Conservation (phyloP, 2,113 vertebrate species). For the Mastomys coucha region DNA sequence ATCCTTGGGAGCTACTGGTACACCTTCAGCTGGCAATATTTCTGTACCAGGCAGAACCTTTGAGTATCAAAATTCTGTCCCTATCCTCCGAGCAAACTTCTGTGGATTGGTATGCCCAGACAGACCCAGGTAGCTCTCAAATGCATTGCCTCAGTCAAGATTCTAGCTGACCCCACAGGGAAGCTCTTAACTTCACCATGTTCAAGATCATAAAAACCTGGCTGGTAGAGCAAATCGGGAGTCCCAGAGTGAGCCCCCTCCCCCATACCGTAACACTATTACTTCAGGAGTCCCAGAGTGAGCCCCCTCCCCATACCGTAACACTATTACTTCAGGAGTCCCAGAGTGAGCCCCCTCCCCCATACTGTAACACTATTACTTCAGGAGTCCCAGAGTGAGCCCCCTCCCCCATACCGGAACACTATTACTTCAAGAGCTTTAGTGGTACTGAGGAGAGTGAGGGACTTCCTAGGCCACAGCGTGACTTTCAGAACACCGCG, state of each 20-base stretch:
- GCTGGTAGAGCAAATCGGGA: neutral
- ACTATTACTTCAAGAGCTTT: fast-evolving
- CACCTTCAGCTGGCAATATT: neutral
- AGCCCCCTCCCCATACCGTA: fast-evolving
- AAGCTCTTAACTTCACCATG: fast-evolving
- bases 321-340: no score
- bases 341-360: no score
- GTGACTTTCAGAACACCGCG: fast-evolving
- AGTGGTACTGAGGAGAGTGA: fast-evolving
- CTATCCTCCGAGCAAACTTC: neutral
- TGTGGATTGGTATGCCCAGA: neutral
- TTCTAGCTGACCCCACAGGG: fast-evolving
- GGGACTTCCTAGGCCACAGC: fast-evolving
- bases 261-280: fast-evolving
- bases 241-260: no score
- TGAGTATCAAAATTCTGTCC: neutral
- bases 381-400: no score
- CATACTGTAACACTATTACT: fast-evolving
- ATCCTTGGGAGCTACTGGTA: fast-evolving
- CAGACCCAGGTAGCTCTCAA: neutral
- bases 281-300: no score
- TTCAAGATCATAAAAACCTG: fast-evolving
- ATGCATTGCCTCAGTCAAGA: fast-evolving
- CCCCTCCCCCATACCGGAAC: no score
- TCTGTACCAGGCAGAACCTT: neutral